These are phyloP conservation scores for Hydrocynus forskahlii DNA, from an alignment of 2,797 vertebrate species.

Conservation along the genomic window DNA sequence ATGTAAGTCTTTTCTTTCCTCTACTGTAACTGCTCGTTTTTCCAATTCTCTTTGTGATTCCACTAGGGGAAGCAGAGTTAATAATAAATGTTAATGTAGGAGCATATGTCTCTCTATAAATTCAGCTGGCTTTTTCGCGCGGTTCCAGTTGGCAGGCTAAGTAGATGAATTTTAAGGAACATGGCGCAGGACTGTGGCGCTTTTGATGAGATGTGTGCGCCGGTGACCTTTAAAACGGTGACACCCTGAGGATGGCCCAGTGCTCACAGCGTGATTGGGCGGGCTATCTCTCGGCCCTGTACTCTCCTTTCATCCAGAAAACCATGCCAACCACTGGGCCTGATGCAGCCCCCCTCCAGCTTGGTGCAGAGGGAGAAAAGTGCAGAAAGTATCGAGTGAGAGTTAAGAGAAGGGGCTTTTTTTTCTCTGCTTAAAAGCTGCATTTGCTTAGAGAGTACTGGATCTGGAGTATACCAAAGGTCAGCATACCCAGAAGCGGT, in stretches of 20 bases:
- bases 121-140: conserved; percentile 58
- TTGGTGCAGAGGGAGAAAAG: conserved; percentile 18
- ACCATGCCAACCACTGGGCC: conserved; percentile 27
- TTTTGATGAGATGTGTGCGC: conserved; percentile 64
- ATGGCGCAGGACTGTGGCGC: conserved; percentile 63
- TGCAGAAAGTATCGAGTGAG: conserved; percentile 18
- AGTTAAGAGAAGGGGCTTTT: conserved; percentile 4
- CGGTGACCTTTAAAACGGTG: conserved; percentile 78
- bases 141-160: conserved; percentile 61
- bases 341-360: conserved; percentile 22
- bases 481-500: conserved; percentile 36
- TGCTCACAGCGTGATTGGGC: conserved; percentile 65
- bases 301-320: conserved; percentile 54
- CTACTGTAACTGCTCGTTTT: conserved; percentile 28
- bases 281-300: conserved; percentile 53
- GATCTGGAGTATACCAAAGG: conserved; percentile 43
- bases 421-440: conserved; percentile 37
- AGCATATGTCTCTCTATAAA: conserved; percentile 53
- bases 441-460: conserved; percentile 29
- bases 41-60: conserved; percentile 71
- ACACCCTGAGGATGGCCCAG: conserved; percentile 72
- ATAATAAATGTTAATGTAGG: conserved; percentile 80
- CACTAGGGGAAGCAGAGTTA: conserved; percentile 74
- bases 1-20: conserved; percentile 26
- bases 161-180: conserved; percentile 64